Evolutionary conservation across 2,113 vertebrate genomes (phyloP).

Genomic region (Onychostoma macrolepis): DNA sequence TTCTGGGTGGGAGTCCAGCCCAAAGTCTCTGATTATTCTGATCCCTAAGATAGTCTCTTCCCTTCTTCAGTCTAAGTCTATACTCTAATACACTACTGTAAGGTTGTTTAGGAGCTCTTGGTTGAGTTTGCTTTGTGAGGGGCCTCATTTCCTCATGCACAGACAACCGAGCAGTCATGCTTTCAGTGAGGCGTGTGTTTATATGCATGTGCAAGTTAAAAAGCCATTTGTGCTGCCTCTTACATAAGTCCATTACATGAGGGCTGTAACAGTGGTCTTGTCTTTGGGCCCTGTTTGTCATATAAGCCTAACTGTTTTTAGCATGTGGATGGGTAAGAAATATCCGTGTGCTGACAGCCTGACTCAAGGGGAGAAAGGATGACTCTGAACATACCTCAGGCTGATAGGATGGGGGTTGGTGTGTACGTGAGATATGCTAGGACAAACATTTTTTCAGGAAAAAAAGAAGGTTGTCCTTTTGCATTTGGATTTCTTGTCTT

Average conservation of each 20-base stretch:
- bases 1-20: not conserved
- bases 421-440: not conserved
- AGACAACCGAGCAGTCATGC: not conserved
- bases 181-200: not conserved
- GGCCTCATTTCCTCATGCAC: not conserved
- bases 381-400: conserved; percentile 1
- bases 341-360: not conserved
- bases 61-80: not conserved
- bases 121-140: not conserved
- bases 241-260: conserved; percentile 19
- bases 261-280: not conserved
- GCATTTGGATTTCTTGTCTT: not conserved
- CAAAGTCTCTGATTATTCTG: not conserved
- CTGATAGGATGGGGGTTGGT: not conserved
- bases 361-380: not conserved
- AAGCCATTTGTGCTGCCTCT: conserved; percentile 20
- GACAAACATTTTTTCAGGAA: not conserved
- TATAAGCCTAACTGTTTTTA: conserved; percentile 18
- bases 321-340: conserved; percentile 4
- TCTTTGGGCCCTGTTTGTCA: conserved; percentile 8
- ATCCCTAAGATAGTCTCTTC: not conserved
- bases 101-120: no score
- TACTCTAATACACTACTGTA: not conserved
- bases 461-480: not conserved
- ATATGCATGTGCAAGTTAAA: conserved; percentile 15